Percentiles rank a stretch among this genome's conserved stretches.
Conservation (phyloP, 2,113 vertebrate species). For the Platichthys stellatus region DNA sequence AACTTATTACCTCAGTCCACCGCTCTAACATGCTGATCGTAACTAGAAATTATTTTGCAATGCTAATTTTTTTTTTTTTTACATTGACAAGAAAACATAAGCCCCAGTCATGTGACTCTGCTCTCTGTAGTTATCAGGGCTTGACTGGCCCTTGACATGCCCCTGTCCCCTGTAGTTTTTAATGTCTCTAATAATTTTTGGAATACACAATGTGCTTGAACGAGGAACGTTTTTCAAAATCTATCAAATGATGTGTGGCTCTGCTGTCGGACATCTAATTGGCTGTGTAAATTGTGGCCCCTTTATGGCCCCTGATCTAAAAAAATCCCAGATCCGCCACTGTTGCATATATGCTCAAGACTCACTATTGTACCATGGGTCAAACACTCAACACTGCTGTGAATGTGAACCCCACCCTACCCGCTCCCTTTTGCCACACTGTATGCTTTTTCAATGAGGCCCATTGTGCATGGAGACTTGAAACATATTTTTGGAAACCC, state of each 20-base stretch:
- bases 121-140: not conserved
- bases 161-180: no score
- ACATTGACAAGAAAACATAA: not conserved
- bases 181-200: not conserved
- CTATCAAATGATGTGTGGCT: not conserved
- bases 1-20: no score
- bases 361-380: constrained; percentile 12
- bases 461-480: constrained; percentile 64
- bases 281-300: not conserved
- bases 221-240: not conserved
- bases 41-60: not conserved
- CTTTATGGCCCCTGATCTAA: not conserved
- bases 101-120: not conserved
- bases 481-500: constrained; percentile 72
- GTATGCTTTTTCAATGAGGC: constrained; percentile 62
- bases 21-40: no score
- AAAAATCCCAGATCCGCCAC: not conserved
- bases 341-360: constrained; percentile 1
- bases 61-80: not conserved
- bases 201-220: not conserved
- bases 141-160: no score
- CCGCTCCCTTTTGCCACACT: constrained; percentile 33
- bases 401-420: constrained; percentile 26
- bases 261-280: not conserved
- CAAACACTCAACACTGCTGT: constrained; percentile 19